Evolutionary conservation across 2,888 invertebrate genomes (phyloP), one percentile per base, ranked within the genome.

Genomic region (Orthonychiurus folsomi): DNA sequence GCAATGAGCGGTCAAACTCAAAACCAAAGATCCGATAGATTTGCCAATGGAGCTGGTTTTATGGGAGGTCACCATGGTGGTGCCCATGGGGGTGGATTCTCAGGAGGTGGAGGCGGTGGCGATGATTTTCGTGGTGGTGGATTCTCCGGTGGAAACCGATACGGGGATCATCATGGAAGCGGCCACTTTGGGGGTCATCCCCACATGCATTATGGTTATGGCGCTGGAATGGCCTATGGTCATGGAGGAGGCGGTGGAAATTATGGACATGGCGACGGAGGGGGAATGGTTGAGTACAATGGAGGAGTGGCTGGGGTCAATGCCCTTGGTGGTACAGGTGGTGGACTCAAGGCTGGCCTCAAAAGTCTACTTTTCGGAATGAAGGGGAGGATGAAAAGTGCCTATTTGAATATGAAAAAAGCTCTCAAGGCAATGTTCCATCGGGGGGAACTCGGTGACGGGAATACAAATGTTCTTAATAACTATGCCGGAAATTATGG

Each of bases 131-230:
- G 37, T 37, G 37, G 37, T 9, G 15, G 37, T 37, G 37, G 37
- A 9, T 15, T 9, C 37, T 37, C 37, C 15, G 37, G 37, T 9
- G 37, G 37, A 37, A 37, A 37, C 15, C 37, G 37, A 5, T 37
- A 52, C 52, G 23, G 52, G n/a, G 23, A 52, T 52, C 52, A 52
- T 52, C 52, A n/a, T 20, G 56, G 56, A 37, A 37, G 37, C 15
- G 37, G 37, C 15, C 37, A 37, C 15, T 37, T 37, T 15, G 37
- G 37, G 5, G 37, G 37, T 9, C 5, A 37, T 37, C 9, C 9
- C 9, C 5, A 37, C 15, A 5, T 9, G 5, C 37, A 15, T 9
- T 15, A 5, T 9, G 37, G 37, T 15, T 37, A 37, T 37, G 37
- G 37, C 15, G 9, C 5, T 9, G 37, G 37, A 9, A n/a, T n/a